Conservation (phyloP, 2,113 vertebrate species). For the Tinamus guttatus region DNA sequence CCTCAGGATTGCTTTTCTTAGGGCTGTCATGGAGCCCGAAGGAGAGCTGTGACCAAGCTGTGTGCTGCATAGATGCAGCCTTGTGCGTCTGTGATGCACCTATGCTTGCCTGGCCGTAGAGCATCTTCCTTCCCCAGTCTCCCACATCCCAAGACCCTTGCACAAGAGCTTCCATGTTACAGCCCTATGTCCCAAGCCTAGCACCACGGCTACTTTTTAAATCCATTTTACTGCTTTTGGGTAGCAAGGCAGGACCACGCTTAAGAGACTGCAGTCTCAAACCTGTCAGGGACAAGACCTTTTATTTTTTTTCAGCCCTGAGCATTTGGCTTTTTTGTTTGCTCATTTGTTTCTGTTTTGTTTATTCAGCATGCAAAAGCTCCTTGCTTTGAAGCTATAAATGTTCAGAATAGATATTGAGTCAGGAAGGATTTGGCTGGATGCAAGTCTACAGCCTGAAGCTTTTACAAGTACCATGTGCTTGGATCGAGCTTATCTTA, state of each 20-base stretch:
- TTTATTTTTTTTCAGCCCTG: background rate
- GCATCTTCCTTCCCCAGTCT: background rate
- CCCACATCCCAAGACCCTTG: accelerated
- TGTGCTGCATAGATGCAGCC: background rate
- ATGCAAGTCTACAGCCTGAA: background rate
- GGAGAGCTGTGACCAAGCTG: background rate
- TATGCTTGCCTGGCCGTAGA: too few species aligned
- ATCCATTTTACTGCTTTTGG: background rate
- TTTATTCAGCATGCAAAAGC: background rate
- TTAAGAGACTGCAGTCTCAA: background rate
- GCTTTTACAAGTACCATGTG: background rate
- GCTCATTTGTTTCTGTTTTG: background rate
- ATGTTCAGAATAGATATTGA: background rate
- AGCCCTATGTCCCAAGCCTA: background rate
- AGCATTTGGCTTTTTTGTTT: background rate
- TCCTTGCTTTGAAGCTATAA: background rate
- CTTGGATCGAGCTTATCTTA: background rate
- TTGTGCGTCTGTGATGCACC: too few species aligned
- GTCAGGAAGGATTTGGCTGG: background rate
- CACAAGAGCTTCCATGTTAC: background rate
- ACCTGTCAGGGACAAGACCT: background rate
- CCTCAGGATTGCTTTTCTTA: background rate
- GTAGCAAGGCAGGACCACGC: background rate
- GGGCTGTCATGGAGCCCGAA: background rate
- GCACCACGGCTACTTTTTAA: accelerated